Percentiles rank a stretch among this genome's conserved stretches.
Evolutionary conservation across 2,797 vertebrate species (phyloP).

Genomic region (Tragelaphus eurycerus): DNA sequence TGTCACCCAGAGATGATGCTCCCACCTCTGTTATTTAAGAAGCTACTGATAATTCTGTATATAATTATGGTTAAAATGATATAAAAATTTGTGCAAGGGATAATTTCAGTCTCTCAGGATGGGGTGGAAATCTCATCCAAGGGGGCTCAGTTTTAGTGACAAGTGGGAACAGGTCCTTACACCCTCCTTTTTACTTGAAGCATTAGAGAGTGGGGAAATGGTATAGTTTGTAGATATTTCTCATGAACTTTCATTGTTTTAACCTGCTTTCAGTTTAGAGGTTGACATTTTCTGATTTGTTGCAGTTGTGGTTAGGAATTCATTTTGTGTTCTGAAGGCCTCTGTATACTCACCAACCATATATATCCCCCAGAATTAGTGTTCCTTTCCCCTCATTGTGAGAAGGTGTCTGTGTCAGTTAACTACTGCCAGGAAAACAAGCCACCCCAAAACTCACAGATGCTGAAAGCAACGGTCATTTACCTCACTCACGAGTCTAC

Average conservation of each 20-base stretch:
- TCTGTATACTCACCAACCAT: not conserved
- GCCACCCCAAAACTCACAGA: not conserved
- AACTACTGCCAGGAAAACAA: not conserved
- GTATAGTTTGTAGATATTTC: not conserved
- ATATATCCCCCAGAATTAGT: not conserved
- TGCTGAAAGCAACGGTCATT: not conserved
- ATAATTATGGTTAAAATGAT: conserved; percentile 8
- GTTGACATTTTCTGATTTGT: not conserved
- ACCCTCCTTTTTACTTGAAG: not conserved
- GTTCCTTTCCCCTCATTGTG: not conserved
- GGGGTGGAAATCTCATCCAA: not conserved
- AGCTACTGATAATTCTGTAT: conserved; percentile 25
- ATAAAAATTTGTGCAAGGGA: not conserved
- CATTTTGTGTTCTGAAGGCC: not conserved
- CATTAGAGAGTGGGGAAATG: not conserved
- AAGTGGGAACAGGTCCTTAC: not conserved
- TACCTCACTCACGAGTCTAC: not conserved
- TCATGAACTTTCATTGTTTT: not conserved
- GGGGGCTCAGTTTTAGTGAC: not conserved
- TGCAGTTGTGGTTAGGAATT: not conserved
- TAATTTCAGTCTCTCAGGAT: not conserved
- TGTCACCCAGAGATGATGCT: conserved; percentile 8
- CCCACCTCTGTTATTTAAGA: not conserved
- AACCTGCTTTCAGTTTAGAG: not conserved
- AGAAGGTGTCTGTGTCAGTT: not conserved